These are phyloP conservation scores for Meta bourneti DNA, from an alignment of 2,888 invertebrate genomes.

Conservation along the genomic window DNA sequence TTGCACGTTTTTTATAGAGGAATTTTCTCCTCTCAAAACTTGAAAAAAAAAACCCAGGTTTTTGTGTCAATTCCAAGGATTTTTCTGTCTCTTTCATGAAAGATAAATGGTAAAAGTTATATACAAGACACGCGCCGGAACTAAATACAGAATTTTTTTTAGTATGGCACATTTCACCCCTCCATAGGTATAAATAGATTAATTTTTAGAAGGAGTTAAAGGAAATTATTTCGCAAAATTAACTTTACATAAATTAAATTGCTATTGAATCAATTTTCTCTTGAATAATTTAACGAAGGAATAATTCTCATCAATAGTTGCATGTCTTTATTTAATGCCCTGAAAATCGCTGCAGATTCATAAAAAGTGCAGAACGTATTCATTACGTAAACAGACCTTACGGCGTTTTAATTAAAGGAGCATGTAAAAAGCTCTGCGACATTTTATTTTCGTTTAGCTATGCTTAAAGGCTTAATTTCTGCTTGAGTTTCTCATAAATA, in stretches of 20 bases:
- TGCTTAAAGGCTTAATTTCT: not conserved
- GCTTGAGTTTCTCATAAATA: not conserved
- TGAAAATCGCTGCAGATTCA: not conserved
- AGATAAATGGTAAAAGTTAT: conserved; percentile 2
- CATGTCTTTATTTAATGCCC: not conserved
- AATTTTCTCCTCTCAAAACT: not conserved
- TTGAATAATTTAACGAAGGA: not conserved
- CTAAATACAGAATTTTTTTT: not conserved
- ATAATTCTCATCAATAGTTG: not conserved
- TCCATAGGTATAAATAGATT: not conserved
- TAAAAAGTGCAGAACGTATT: not conserved
- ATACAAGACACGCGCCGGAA: not conserved
- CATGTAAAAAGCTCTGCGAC: not conserved
- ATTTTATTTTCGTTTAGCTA: not conserved
- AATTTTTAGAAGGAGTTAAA: not conserved
- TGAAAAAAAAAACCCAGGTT: conserved; percentile 19
- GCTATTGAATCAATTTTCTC: not conserved
- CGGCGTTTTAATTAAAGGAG: not conserved
- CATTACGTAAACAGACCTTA: not conserved
- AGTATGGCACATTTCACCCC: not conserved
- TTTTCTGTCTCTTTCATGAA: not conserved
- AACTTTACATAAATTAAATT: not conserved
- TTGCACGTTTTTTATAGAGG: not conserved
- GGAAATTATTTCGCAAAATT: not conserved
- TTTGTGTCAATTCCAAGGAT: not conserved